Evolutionary conservation across 2,113 vertebrate genomes (phyloP).

Genomic region (Zonotrichia leucophrys): DNA sequence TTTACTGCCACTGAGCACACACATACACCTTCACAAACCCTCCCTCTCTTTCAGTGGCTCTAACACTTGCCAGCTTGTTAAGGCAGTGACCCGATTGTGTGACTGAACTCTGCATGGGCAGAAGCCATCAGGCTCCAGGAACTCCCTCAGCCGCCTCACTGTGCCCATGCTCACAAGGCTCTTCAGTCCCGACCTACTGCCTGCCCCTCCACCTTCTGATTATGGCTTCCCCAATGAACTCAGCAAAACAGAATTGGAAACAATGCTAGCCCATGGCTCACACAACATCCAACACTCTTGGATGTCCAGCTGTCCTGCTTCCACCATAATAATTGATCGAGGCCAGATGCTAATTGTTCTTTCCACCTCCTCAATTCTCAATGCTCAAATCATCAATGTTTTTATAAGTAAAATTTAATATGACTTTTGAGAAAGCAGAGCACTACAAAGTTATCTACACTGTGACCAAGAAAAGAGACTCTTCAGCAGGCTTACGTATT

Average conservation of each 20-base stretch:
- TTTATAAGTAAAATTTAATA: neutral
- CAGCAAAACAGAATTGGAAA: neutral
- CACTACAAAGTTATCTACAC: neutral
- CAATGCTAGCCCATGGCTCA: neutral
- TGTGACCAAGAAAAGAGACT: neutral
- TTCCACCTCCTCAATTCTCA: neutral
- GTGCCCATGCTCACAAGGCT: neutral
- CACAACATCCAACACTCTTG: neutral
- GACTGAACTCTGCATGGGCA: neutral
- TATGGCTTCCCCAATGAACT: neutral
- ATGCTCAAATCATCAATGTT: neutral
- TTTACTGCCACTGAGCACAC: neutral
- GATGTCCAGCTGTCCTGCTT: neutral
- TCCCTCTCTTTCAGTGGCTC: neutral
- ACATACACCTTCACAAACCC: neutral
- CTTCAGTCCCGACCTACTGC: neutral
- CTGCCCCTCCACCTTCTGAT: neutral
- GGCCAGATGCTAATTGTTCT: neutral
- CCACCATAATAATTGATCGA: neutral
- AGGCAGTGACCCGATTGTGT: accelerated
- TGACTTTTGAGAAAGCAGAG: neutral
- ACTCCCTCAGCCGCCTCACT: neutral
- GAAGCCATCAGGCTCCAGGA: neutral
- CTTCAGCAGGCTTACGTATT: neutral
- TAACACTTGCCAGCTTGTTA: neutral